These are phyloP conservation scores for Ophioninae sp. DNA, from an alignment of 2,888 invertebrate genomes.

Conservation along the genomic window DNA sequence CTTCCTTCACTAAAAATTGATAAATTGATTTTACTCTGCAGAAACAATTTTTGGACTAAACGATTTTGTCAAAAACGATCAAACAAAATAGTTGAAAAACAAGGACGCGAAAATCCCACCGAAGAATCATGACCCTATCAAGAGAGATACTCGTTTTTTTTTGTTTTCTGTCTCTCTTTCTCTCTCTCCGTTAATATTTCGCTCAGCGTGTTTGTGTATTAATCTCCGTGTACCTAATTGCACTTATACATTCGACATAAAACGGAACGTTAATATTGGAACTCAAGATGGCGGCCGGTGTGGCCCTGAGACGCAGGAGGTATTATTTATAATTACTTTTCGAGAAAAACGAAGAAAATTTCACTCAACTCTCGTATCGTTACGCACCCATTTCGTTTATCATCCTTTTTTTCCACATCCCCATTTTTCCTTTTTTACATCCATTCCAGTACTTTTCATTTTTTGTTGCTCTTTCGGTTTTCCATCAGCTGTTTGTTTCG, in stretches of 20 bases:
- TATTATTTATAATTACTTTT: conserved; percentile 70
- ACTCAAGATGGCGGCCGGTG: conserved; percentile 79
- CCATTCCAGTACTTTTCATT: conserved; percentile 15
- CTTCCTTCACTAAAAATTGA: too few relatives aligned
- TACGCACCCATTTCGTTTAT: too few relatives aligned
- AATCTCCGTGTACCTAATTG: conserved; percentile 79
- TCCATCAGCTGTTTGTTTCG: conserved; percentile 33
- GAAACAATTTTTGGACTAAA: too few relatives aligned
- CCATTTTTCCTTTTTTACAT: conserved; percentile 44
- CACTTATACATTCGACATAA: conserved; percentile 80
- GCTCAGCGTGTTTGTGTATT: conserved; percentile 64
- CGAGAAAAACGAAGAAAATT: conserved; percentile 3
- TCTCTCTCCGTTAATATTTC: conserved; percentile 43
- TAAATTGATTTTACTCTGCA: too few relatives aligned
- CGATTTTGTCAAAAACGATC: too few relatives aligned
- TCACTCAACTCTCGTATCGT: conserved; percentile 60
- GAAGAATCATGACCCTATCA: conserved; percentile 16
- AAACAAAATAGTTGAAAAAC: background rate
- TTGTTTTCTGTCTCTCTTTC: conserved; percentile 25
- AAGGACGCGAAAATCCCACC: background rate
- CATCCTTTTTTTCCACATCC: too few relatives aligned
- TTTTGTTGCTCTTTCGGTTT: conserved; percentile 46
- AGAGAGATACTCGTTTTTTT: conserved; percentile 40
- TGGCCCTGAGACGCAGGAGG: conserved; percentile 78
- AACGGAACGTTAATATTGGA: conserved; percentile 78